A percentile compares a stretch with the other conserved stretches of the same genome.
These are phyloP conservation scores for Campylorhamphus procurvoides DNA, from an alignment of 2,113 vertebrate species.

Conservation along the genomic window DNA sequence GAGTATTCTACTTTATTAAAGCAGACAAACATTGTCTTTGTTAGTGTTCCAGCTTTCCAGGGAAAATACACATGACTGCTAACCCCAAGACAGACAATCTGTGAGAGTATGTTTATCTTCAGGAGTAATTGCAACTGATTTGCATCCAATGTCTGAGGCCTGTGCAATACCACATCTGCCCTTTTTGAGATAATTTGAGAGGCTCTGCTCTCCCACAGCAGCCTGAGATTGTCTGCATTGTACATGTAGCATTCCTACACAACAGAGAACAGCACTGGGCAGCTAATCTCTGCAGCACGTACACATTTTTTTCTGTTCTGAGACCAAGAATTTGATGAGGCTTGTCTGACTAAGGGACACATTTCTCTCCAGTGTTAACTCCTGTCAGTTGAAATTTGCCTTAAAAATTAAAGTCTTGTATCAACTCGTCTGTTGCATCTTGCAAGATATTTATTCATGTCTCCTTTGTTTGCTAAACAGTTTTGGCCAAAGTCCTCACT, in stretches of 20 bases:
- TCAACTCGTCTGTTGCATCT: neutral
- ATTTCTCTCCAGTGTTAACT: neutral
- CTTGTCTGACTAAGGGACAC: neutral
- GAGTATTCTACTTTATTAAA: neutral
- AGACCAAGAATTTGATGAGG: neutral
- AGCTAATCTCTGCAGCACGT: neutral
- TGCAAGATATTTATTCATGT: neutral
- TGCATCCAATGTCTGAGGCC: neutral
- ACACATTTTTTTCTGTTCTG: neutral
- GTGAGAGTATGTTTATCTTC: neutral
- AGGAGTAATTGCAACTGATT: neutral
- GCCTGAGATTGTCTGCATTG: neutral
- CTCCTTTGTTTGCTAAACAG: neutral
- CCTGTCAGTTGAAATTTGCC: neutral
- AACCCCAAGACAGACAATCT: neutral
- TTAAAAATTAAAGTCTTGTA: neutral
- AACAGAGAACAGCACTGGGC: neutral
- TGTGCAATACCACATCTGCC: neutral
- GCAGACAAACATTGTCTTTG: neutral
- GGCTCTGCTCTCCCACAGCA: neutral
- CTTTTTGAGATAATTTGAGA: neutral
- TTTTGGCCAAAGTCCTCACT: neutral
- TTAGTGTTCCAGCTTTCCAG: slow-evolving; percentile 8
- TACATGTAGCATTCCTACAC: neutral
- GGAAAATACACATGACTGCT: neutral